A percentile compares a stretch with the other conserved stretches of the same genome.
These are phyloP conservation scores for Phasianus colchicus DNA, from an alignment of 2,113 vertebrate genomes.

Conservation along the genomic window DNA sequence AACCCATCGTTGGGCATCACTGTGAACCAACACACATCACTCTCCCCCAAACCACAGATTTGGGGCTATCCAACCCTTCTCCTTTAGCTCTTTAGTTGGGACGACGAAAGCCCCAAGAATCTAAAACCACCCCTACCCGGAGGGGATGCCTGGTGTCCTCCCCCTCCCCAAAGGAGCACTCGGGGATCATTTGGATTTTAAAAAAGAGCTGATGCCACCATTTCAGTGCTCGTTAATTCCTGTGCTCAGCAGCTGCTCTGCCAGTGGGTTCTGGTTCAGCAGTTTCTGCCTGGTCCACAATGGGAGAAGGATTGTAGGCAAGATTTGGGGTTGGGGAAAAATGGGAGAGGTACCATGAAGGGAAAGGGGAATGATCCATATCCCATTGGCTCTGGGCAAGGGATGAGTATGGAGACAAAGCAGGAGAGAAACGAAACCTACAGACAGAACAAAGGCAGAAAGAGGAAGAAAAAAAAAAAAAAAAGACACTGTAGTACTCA, in stretches of 20 bases:
- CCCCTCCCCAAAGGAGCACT: neutral
- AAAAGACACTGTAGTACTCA: neutral
- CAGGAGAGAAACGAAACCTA: neutral
- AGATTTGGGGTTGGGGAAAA: neutral
- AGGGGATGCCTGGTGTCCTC: neutral
- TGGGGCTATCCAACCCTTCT: neutral
- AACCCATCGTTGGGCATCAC: too few relatives aligned
- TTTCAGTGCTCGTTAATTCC: slow-evolving; percentile 32
- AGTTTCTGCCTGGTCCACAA: neutral
- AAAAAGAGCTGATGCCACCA: slow-evolving; percentile 55
- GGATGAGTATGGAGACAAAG: neutral
- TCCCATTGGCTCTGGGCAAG: fast-evolving
- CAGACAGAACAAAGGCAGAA: neutral
- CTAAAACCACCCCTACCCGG: neutral
- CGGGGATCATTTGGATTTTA: slow-evolving; percentile 10
- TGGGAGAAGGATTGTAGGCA: neutral
- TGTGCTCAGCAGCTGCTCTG: slow-evolving; percentile 9
- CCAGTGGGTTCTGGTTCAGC: neutral
- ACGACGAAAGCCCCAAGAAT: neutral
- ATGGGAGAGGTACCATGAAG: neutral
- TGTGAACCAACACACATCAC: too few relatives aligned
- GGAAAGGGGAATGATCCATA: neutral
- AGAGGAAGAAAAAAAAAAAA: neutral
- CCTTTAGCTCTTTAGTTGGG: neutral
- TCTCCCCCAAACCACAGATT: neutral